phyloP scores from a whole-genome alignment of 2,888 invertebrate genomes.

The Caenorhabditis macrosperma region DNA sequence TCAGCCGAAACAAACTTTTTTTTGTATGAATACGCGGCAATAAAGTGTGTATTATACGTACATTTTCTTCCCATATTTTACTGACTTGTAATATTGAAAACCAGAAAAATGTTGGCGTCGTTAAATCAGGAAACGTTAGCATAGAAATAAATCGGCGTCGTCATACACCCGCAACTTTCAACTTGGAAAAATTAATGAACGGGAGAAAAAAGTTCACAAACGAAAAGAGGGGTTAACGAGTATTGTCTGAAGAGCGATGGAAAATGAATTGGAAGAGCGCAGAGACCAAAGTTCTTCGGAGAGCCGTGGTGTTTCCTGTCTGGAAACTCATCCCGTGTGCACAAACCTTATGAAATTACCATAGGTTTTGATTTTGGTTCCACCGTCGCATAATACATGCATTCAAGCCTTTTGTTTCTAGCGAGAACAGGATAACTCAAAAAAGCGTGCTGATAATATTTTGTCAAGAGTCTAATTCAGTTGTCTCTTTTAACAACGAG shows the following conservation, averaged over 20 bases:
- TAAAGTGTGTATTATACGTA: slow-evolving; percentile 6
- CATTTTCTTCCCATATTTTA: slow-evolving; percentile 2
- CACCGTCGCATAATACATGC: no score
- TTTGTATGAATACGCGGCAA: neutral
- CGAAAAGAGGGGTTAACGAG: neutral
- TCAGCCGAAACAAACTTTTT: slow-evolving; percentile 1
- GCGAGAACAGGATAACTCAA: no score
- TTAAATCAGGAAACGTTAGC: neutral
- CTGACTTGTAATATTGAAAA: slow-evolving; percentile 5
- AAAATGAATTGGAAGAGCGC: neutral
- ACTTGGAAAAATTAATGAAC: neutral
- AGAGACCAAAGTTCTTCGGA: neutral
- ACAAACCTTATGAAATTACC: neutral
- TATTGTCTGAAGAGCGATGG: neutral
- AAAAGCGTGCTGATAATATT: neutral
- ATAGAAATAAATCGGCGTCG: neutral
- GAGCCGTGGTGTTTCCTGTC: neutral
- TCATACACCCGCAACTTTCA: neutral
- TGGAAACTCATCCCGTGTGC: neutral
- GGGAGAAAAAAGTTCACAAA: neutral
- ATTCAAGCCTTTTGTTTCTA: neutral
- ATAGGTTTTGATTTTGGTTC: no score
- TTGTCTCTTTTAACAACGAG: neutral
- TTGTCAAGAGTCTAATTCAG: no score
- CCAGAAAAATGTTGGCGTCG: slow-evolving; percentile 6